These are phyloP conservation scores for Tetranychus truncatus DNA, from an alignment of 2,888 invertebrate species.

Conservation along the genomic window DNA sequence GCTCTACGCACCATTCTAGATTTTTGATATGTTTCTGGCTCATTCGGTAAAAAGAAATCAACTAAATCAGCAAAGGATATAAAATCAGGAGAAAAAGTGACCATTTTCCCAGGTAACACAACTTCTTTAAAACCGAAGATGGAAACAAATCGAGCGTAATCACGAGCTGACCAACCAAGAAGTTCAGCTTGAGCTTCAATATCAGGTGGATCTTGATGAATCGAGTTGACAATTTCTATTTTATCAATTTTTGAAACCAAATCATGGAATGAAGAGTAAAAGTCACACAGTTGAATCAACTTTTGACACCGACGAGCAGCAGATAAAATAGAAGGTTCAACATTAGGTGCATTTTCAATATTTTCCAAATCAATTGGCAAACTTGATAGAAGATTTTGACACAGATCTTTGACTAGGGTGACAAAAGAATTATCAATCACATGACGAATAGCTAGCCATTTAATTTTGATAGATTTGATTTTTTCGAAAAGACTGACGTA, in stretches of 20 bases:
- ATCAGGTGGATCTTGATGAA: conserved; percentile 15
- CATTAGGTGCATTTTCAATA: conserved; percentile 17
- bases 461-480: not conserved
- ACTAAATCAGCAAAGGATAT: not conserved
- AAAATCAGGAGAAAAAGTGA: not conserved
- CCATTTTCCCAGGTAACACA: not conserved
- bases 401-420: conserved; percentile 7
- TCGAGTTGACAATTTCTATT: not conserved
- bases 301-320: not conserved
- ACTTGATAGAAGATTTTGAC: not conserved
- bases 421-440: not conserved
- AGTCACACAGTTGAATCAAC: not conserved
- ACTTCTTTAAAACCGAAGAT: conserved; percentile 16
- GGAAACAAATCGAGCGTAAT: conserved; percentile 18
- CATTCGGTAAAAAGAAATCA: not conserved
- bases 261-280: not conserved
- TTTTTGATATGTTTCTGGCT: not conserved
- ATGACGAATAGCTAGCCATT: not conserved
- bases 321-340: not conserved
- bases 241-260: not conserved
- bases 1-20: too few species aligned
- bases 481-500: not conserved
- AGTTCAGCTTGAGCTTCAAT: conserved; percentile 14
- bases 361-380: not conserved
- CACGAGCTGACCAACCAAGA: conserved; percentile 19